Conservation (phyloP, 2,113 vertebrate species). For the Mixornis gularis region DNA sequence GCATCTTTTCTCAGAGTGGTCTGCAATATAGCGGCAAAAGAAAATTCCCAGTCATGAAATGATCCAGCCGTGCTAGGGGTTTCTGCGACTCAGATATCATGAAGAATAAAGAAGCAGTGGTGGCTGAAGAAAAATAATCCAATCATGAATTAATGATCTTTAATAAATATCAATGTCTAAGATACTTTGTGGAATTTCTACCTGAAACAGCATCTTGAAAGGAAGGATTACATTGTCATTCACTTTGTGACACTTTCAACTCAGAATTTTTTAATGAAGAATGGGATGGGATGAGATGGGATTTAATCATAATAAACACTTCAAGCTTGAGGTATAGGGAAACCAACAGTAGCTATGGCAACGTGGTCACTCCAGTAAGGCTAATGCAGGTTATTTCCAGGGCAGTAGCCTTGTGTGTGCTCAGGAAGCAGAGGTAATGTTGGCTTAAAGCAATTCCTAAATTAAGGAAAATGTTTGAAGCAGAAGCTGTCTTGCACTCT, state of each 20-base stretch:
- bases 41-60: not conserved
- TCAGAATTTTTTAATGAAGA: not conserved
- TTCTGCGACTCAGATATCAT: not conserved
- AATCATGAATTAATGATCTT: not conserved
- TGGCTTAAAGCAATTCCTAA: conserved; percentile 68
- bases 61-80: not conserved
- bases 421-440: conserved; percentile 73
- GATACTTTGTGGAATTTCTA: not conserved
- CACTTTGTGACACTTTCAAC: not conserved
- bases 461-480: conserved; percentile 31
- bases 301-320: conserved; percentile 64
- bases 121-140: conserved; percentile 10
- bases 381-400: conserved; percentile 75
- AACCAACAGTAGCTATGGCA: conserved; percentile 76
- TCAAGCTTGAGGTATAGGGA: conserved; percentile 57
- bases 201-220: not conserved
- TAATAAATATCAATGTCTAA: not conserved
- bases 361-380: conserved; percentile 70
- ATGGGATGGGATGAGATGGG: not conserved
- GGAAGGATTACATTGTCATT: not conserved
- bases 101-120: not conserved
- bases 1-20: not conserved
- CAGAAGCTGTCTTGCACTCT: conserved; percentile 18
- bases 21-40: not conserved
- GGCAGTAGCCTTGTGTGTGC: conserved; percentile 69